Conservation (phyloP, 2,113 vertebrate species). For the Sinocyclocheilus grahami region DNA sequence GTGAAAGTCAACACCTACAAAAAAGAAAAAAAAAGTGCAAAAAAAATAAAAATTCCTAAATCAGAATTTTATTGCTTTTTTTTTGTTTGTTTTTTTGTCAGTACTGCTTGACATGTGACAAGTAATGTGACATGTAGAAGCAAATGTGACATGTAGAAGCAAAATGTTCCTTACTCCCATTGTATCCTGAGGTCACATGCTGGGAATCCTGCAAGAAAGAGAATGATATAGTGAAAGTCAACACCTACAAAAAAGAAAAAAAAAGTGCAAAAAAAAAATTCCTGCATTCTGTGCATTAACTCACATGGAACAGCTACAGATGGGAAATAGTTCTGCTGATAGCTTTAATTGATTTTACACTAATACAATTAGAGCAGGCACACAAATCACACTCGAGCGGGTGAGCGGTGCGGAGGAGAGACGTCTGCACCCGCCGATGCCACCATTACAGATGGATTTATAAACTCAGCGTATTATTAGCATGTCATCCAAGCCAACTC, state of each 20-base stretch:
- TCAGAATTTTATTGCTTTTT: slow-evolving; percentile 34
- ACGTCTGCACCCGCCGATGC: slow-evolving; percentile 32
- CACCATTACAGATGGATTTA: background rate
- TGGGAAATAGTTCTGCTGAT: slow-evolving; percentile 40
- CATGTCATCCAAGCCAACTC: slow-evolving; percentile 7
- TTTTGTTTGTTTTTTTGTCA: slow-evolving; percentile 12
- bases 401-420: background rate
- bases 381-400: slow-evolving; percentile 55
- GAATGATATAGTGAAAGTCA: background rate
- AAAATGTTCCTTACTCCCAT: slow-evolving; percentile 82
- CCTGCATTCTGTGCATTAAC: background rate
- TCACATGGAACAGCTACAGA: slow-evolving; percentile 22
- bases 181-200: slow-evolving; percentile 70
- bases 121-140: too few relatives aligned
- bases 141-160: background rate
- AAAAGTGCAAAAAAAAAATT: background rate
- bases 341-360: slow-evolving; percentile 70
- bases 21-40: background rate
- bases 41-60: background rate
- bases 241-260: background rate
- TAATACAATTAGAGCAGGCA: slow-evolving; percentile 62
- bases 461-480: slow-evolving; percentile 45
- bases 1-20: background rate
- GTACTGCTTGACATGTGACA: slow-evolving; percentile 61
- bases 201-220: slow-evolving; percentile 76